Evolutionary conservation across 2,797 vertebrate genomes (phyloP).

Genomic region (Spea hammondii): DNA sequence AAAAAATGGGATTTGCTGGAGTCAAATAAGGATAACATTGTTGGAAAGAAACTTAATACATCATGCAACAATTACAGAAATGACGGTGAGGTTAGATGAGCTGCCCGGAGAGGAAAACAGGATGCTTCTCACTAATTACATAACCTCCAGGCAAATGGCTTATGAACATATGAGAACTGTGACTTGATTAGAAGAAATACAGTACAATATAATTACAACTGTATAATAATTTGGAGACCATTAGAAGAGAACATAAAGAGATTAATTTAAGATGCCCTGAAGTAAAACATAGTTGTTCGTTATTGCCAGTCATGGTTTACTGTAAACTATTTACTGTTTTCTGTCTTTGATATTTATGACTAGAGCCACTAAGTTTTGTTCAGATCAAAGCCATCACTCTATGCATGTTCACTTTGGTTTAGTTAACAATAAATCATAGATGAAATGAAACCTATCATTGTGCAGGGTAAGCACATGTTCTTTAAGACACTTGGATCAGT

Average conservation of each 20-base stretch:
- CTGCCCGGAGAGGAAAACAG: slow-evolving; percentile 5
- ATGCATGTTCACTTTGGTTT: no score
- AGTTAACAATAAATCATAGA: no score
- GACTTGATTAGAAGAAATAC: background rate
- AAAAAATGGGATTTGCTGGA: background rate
- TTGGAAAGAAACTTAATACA: background rate
- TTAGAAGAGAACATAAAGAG: background rate
- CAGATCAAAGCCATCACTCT: no score
- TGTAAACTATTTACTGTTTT: no score
- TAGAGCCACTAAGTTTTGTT: no score
- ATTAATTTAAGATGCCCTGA: no score
- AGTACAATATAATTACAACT: background rate
- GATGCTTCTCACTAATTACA: background rate
- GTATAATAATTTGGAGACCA: background rate
- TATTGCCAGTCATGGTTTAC: no score
- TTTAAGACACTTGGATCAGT: no score
- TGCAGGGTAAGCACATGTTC: no score
- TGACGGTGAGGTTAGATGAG: background rate
- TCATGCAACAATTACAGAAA: background rate
- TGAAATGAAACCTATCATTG: no score
- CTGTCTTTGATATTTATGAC: no score
- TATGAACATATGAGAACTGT: background rate
- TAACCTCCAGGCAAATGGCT: background rate
- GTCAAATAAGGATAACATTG: background rate
- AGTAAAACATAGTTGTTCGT: no score